phyloP scores from a whole-genome alignment of 2,113 vertebrate species.

The Sapajus apella region DNA sequence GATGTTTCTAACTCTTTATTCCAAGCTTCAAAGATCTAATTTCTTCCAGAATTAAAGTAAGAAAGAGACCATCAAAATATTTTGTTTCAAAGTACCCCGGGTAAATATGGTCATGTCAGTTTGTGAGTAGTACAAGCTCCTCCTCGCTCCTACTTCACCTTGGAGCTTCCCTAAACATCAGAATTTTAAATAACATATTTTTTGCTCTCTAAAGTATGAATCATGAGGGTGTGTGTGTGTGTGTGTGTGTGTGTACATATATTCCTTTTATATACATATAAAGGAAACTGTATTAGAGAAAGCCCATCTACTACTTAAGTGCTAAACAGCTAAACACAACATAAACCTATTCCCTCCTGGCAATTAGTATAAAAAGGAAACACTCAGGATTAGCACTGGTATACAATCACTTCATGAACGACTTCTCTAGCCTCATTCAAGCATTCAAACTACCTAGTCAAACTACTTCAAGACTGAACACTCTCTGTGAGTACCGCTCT shows the following conservation, averaged over 20 bases:
- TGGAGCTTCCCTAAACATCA: not conserved
- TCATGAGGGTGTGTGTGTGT: too few species aligned
- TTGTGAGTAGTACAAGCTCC: not conserved
- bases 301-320: not conserved
- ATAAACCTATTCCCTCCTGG: not conserved
- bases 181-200: not conserved
- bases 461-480: too few species aligned
- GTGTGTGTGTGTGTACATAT: not conserved
- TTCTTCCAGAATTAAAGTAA: slow-evolving; percentile 4
- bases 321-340: not conserved
- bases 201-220: not conserved
- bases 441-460: not conserved
- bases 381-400: not conserved
- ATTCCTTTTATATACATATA: not conserved
- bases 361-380: not conserved
- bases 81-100: slow-evolving; percentile 33
- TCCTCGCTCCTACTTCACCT: not conserved
- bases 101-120: not conserved
- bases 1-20: slow-evolving; percentile 31
- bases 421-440: not conserved
- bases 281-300: not conserved
- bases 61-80: not conserved
- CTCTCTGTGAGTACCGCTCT: accelerated
- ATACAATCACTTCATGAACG: too few species aligned
- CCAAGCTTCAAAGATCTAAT: not conserved